Evolutionary conservation across 2,113 vertebrate species (phyloP), one percentile per base, ranked within the genome.

Genomic region (Rhipidura dahli): DNA sequence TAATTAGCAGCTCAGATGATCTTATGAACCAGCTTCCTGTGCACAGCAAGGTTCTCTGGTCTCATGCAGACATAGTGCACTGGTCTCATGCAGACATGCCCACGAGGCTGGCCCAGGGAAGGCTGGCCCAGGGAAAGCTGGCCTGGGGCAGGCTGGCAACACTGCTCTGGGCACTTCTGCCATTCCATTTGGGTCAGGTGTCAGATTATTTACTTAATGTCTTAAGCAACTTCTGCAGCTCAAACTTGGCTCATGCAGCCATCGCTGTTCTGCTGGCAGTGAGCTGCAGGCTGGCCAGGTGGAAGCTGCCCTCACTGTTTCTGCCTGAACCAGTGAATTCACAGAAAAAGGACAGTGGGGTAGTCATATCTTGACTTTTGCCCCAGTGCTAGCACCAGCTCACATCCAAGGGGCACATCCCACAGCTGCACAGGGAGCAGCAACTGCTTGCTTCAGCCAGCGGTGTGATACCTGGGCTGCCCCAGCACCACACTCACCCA

Each of bases 141-240:
- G 42, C 63, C 71, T 11, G 15, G 26, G 79, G 87, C 40, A 83
- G 35, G 44, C 33, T 49, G 13, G 76, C 4, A 6, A 9, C 0
- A 1, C 79, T 30, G 50, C 92, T 66, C 47, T 0, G 0, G 63
- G 64, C 64, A 44, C 60, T 89, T 81, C 3, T 70, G 59, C 83
- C 37, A 2, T 31, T 78, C 57, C 42, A 14, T 15, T 30, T 27
- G 72, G 56, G 49, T 63, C 21, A 50, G 42, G 45, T 37, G 45
- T n/a, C 83, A 78, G 64, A 65, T 73, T 54, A 78, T 89, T 95
- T 76, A 59, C 59, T 89, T 44, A 47, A 64, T 1, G 9, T 84
- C 73, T 92, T 68, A 78, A 89, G 71, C 54, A 94, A 83, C 83
- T 89, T 57, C 47, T 83, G 85, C 82, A 84, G 51, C 60, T 87